These are phyloP conservation scores for Archivesica marissinica DNA, from an alignment of 1,140 invertebrate species.

Conservation along the genomic window DNA sequence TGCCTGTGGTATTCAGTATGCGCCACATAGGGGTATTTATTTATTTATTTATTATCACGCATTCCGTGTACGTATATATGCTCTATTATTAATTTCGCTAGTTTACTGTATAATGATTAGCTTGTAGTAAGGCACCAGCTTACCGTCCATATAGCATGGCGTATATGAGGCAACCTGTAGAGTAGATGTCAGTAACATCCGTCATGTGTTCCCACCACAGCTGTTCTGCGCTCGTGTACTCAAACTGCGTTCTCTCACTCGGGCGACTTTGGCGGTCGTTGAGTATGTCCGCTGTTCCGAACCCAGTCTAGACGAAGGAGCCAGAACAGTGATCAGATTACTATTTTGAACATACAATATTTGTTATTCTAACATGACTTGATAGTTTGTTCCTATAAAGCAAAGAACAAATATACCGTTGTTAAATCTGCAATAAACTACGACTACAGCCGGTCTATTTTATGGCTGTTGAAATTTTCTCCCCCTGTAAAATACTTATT, in stretches of 20 bases:
- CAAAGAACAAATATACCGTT: too few species aligned
- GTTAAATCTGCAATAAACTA: too few species aligned
- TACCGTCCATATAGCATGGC: constrained; percentile 37
- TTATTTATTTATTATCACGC: not conserved
- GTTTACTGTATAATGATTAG: not conserved
- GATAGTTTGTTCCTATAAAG: too few species aligned
- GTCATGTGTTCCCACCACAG: constrained; percentile 28
- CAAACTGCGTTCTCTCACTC: constrained; percentile 23
- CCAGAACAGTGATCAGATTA: not conserved
- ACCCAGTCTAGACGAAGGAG: constrained; percentile 19
- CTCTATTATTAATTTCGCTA: not conserved
- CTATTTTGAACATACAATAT: not conserved
- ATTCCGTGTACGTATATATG: not conserved
- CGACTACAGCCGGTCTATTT: too few species aligned
- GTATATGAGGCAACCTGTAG: constrained; percentile 32
- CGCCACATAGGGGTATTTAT: too few species aligned
- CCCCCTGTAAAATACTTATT: too few species aligned
- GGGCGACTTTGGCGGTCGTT: constrained; percentile 49
- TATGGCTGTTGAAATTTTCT: too few species aligned
- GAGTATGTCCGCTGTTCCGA: constrained; percentile 37
- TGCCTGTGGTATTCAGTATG: too few species aligned
- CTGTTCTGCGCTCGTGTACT: constrained; percentile 43
- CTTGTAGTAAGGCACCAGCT: not conserved
- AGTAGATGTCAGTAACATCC: constrained; percentile 22
- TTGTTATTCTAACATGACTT: too few species aligned